A percentile compares a stretch with the other conserved stretches of the same genome.
These are phyloP conservation scores for Perognathus longimembris DNA, from an alignment of 2,113 vertebrate species.

Conservation along the genomic window DNA sequence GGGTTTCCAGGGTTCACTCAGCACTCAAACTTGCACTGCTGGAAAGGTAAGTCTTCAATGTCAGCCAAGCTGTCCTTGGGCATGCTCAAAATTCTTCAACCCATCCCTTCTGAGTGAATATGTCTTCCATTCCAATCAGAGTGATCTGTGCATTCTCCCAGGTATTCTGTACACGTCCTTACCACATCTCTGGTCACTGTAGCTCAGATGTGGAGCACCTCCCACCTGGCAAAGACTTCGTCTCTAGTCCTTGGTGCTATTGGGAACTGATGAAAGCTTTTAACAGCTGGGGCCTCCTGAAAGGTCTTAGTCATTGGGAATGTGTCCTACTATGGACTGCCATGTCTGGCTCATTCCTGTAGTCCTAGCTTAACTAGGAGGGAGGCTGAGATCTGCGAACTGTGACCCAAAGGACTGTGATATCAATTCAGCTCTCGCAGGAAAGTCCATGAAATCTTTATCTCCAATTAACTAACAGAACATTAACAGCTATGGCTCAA, in stretches of 20 bases:
- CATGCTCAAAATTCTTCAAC: not conserved
- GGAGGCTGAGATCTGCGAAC: too few species aligned
- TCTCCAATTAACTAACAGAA: too few species aligned
- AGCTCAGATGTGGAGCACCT: accelerated
- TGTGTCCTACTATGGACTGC: too few species aligned
- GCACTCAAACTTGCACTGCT: not conserved
- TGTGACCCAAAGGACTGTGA: too few species aligned
- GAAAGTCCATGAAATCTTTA: too few species aligned
- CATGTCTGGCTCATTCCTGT: too few species aligned
- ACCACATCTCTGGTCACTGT: not conserved
- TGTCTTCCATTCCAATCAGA: not conserved
- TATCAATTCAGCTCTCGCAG: too few species aligned
- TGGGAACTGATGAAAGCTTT: not conserved
- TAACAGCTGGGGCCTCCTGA: not conserved
- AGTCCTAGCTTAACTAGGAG: too few species aligned
- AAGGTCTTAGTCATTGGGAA: not conserved
- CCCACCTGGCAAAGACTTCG: not conserved
- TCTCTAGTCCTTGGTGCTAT: not conserved
- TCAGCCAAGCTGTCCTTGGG: not conserved
- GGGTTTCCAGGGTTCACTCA: not conserved
- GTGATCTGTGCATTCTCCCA: not conserved
- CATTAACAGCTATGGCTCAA: too few species aligned
- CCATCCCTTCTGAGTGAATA: not conserved
- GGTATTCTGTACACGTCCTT: not conserved
- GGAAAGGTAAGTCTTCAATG: not conserved